Conservation (phyloP, 2,888 invertebrate genomes). For the Teinopalpus imperialis region DNA sequence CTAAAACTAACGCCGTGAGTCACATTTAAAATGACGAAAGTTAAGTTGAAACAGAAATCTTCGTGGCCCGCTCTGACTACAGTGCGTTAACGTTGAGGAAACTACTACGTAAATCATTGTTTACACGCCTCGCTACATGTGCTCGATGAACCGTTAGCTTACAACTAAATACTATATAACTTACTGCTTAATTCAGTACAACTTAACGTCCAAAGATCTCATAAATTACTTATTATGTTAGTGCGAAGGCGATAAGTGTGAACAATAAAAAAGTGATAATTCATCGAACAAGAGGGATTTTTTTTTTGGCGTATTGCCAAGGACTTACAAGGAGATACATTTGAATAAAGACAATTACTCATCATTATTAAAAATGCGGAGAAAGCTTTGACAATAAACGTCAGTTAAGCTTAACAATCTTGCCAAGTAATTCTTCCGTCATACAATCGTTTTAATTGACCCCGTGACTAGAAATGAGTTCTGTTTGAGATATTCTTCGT, state of each 20-base stretch:
- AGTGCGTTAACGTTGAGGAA: conserved; percentile 46
- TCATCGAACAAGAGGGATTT: conserved; percentile 37
- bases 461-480: background rate
- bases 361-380: conserved; percentile 29
- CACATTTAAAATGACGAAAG: conserved; percentile 80
- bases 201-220: conserved; percentile 48
- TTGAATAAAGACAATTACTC: conserved; percentile 42
- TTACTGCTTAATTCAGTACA: conserved; percentile 31
- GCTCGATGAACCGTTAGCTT: conserved; percentile 5
- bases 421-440: conserved; percentile 29
- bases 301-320: conserved; percentile 45
- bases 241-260: conserved; percentile 17
- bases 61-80: conserved; percentile 51
- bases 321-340: conserved; percentile 31
- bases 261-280: conserved; percentile 31
- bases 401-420: conserved; percentile 1
- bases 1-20: conserved; percentile 50
- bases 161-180: conserved; percentile 22
- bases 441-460: too few species aligned
- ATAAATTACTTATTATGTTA: conserved; percentile 4
- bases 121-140: conserved; percentile 30
- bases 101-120: conserved; percentile 51
- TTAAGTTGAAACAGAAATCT: conserved; percentile 69
- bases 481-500: too few species aligned
- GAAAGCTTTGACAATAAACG: conserved; percentile 23